These are phyloP conservation scores for Telmatochromis sp. DNA, from an alignment of 2,113 vertebrate species.

Conservation along the genomic window DNA sequence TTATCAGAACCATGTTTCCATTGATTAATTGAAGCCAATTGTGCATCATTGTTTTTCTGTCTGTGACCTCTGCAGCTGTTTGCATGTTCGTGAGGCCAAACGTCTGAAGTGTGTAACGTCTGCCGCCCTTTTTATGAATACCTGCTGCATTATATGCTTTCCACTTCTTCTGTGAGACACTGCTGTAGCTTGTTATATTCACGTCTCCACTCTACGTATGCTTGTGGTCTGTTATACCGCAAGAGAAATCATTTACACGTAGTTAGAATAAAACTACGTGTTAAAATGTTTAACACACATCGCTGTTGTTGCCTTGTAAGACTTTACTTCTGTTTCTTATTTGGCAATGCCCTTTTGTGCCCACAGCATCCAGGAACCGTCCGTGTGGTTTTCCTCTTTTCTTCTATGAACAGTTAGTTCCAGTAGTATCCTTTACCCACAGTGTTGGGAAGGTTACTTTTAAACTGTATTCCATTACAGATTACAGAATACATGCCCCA, in stretches of 20 bases:
- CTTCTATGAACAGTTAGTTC: background rate
- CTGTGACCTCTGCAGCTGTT: constrained; percentile 27
- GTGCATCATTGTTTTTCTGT: background rate
- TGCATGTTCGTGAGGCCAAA: constrained; percentile 16
- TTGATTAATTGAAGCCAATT: constrained; percentile 35
- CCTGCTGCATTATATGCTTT: background rate
- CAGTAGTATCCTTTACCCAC: background rate
- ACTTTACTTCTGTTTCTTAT: background rate
- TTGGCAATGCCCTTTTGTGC: background rate
- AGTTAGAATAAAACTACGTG: background rate
- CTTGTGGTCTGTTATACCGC: background rate
- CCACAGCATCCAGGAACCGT: background rate
- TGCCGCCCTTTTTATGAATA: background rate
- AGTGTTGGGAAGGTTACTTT: no score
- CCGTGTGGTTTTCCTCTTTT: background rate
- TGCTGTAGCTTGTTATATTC: background rate
- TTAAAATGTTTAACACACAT: background rate
- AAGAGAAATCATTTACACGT: background rate
- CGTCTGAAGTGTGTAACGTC: constrained; percentile 3
- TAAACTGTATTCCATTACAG: no score
- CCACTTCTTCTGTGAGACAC: background rate
- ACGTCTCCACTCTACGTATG: background rate
- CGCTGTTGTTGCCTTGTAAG: background rate
- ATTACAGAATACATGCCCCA: no score
- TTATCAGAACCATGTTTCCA: constrained; percentile 26